Base-by-base conservation (phyloP, 2,113 vertebrate species). In the Alligator sinensis region DNA sequence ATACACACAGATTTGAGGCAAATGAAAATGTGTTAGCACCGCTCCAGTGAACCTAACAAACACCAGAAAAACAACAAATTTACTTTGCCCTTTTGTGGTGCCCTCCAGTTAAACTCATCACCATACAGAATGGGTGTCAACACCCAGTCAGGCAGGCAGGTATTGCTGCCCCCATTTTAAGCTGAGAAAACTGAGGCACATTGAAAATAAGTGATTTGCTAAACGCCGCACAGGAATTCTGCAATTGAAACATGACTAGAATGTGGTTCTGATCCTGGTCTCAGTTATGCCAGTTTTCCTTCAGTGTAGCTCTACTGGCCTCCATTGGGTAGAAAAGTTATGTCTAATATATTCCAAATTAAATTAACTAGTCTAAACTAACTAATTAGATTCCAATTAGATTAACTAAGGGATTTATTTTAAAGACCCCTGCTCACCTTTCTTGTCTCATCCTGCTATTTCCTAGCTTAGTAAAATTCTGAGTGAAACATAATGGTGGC, bases 21-120 rank as follows among this genome's bases (percentile, higher is more conserved):
- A 6, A n/a, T 24, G 5, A 7, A 79, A 64, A 0, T 1, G 24
- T 72, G 28, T 0, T 6, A 5, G 1, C 2, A 4, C 3, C 64
- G 47, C n/a, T 89, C 25, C 28, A 58, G 28, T 28, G 34, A 57
- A 57, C 9, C 85, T 27, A 24, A 74, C 70, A 24, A 38, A 74
- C 34, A 74, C 34, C 70, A 74, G 38, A 47, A 2, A 19, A 47
- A 74, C 21, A 38, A 24, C 15, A 14, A 47, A 74, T 24, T 24
- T 47, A 74, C 34, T 74, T 47, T 47, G 70, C 70, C 38, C 10
- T 74, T 47, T 22, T 47, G 21, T 74, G 47, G 13, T 74, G 47
- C 34, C 34, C 5, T 47, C 70, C 6, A 74, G 47, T 30, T 18
- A 30, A 70, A 30, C 27, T 64, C 25, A 64, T 47, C 8, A 47